Evolutionary conservation across 1,140 invertebrate genomes (phyloP), one percentile per base, ranked within the genome.

Genomic region (Chironomus striatipennis): DNA sequence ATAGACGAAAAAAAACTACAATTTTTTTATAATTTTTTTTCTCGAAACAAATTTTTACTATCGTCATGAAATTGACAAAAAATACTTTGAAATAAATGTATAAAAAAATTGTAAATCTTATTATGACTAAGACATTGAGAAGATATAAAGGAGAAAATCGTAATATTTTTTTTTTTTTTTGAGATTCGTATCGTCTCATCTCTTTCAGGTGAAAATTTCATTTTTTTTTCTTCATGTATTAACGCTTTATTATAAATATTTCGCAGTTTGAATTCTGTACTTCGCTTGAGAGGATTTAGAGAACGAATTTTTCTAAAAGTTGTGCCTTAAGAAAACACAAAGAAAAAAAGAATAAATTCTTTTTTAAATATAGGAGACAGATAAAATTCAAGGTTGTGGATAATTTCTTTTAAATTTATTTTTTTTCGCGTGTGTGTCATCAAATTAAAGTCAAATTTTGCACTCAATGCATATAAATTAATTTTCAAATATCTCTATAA

Each of bases 231-330:
- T 12, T n/a, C n/a, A 57, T n/a, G 47, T 57, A 57, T 57, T n/a
- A 57, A 57, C 65, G 18, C 65, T 70, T 70, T 70, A 70, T 70
- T 21, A 70, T 8, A 70, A 20, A 70, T 70, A 70, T 70, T 70
- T 70, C 65, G 65, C 65, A 70, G 65, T 70, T 70, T 70, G n/a
- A 70, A 70, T 70, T 70, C 18, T 20, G 18, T 20, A 20, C 18
- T 70, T 70, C 65, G 17, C 20, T 21, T 9, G 65, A 70, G 65
- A 20, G 65, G 65, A 18, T 70, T 70, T 9, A 70, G 20, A 70
- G 6, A 70, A 21, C 47, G 65, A 21, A 34, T 34, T 34, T 34
- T 34, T 34, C 24, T 34, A 34, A 70, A 20, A 70, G 65, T 57
- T 57, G 24, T 34, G 24, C 24, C 24, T 34, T 34, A 34, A 34